Conservation (phyloP, 2,113 vertebrate species). For the Bubo blakistoni region DNA sequence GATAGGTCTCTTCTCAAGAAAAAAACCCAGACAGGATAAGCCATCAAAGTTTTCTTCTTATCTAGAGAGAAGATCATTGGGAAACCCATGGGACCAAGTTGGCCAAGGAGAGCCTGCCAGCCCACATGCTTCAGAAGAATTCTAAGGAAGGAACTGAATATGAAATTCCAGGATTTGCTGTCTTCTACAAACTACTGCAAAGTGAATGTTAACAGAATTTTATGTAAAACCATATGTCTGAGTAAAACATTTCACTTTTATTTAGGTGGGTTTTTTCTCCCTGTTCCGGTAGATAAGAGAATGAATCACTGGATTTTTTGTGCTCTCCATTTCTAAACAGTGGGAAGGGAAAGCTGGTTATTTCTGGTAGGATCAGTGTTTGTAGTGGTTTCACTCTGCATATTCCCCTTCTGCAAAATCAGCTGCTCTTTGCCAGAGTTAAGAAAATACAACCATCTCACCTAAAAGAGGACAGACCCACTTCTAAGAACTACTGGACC, state of each 20-base stretch:
- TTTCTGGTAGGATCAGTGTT: neutral
- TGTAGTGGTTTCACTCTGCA: conserved; percentile 36
- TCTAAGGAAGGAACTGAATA: conserved; percentile 16
- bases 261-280: conserved; percentile 10
- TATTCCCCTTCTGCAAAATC: conserved; percentile 2
- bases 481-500: neutral
- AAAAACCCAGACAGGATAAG: neutral
- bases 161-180: neutral
- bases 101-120: neutral
- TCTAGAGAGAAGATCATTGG: neutral
- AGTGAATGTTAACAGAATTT: neutral
- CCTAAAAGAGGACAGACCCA: neutral
- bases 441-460: neutral
- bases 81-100: neutral
- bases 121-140: neutral
- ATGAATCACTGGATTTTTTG: conserved; percentile 59
- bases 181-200: neutral
- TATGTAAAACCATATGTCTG: neutral
- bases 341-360: neutral
- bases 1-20: neutral
- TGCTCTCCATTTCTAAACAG: conserved; percentile 50
- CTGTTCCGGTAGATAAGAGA: conserved; percentile 26
- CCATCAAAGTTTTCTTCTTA: neutral
- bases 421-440: neutral
- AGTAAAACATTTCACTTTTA: conserved; percentile 43